These are phyloP conservation scores for Lepidothrix coronata DNA, from an alignment of 2,113 vertebrate species.

Conservation along the genomic window DNA sequence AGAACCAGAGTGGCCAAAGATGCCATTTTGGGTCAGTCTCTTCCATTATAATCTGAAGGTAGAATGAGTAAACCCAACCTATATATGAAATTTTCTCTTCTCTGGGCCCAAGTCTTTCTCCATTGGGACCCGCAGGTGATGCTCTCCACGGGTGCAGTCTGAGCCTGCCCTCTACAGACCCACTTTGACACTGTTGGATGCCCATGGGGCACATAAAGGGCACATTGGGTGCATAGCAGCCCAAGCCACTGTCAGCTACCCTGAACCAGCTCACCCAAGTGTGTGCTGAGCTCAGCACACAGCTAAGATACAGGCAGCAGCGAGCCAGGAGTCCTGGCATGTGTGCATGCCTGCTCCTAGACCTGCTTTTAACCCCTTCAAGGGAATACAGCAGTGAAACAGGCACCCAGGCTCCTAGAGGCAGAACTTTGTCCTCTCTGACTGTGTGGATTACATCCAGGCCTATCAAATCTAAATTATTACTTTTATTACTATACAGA, in stretches of 20 bases:
- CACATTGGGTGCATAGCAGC: background rate
- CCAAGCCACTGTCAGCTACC: background rate
- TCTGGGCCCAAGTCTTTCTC: background rate
- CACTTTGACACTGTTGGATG: background rate
- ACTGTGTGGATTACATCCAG: background rate
- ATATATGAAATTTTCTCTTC: background rate
- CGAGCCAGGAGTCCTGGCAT: rapidly evolving
- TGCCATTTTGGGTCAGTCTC: background rate
- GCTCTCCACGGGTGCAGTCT: background rate
- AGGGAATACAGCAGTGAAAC: background rate
- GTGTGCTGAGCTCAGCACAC: background rate
- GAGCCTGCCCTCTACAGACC: background rate
- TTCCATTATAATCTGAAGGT: background rate
- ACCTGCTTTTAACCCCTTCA: background rate
- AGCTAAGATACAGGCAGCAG: background rate
- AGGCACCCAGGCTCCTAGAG: background rate
- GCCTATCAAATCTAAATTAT: background rate
- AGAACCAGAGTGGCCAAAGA: background rate
- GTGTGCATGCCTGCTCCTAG: rapidly evolving
- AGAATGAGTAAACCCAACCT: background rate
- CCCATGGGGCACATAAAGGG: background rate
- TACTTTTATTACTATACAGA: background rate
- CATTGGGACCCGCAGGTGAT: rapidly evolving
- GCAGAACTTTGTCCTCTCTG: background rate
- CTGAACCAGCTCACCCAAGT: background rate